These are phyloP conservation scores for Diachasma alloeum DNA, from an alignment of 1,140 invertebrate genomes.

Conservation along the genomic window DNA sequence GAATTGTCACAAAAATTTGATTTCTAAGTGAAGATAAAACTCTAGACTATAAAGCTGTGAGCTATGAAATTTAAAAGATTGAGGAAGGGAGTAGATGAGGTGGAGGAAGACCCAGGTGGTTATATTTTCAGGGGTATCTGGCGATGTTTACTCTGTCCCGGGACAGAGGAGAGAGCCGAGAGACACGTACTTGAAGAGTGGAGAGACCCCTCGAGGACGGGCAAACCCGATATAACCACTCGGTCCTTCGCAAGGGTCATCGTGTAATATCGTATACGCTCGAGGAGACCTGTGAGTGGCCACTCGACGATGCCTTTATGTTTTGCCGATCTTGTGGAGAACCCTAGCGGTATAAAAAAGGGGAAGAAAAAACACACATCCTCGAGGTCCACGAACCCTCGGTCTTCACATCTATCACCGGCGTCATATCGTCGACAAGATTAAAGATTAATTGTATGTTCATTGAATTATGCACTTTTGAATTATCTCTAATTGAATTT, in stretches of 20 bases:
- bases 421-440: neutral
- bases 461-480: neutral
- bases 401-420: neutral
- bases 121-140: neutral
- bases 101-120: neutral
- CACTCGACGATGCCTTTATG: conserved; percentile 31
- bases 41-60: too few relatives aligned
- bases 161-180: neutral
- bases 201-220: neutral
- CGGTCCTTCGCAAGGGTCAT: conserved; percentile 16
- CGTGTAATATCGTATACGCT: conserved; percentile 22
- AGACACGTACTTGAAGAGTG: conserved; percentile 25
- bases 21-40: too few relatives aligned
- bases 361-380: neutral
- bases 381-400: neutral
- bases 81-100: neutral
- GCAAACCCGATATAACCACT: neutral
- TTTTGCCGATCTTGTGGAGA: conserved; percentile 22
- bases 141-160: conserved; percentile 7
- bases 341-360: neutral
- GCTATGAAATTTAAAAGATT: too few relatives aligned
- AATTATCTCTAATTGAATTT: neutral
- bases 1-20: too few relatives aligned
- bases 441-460: neutral
- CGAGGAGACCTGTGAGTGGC: conserved; percentile 16